Evolutionary conservation across 2,797 vertebrate species (phyloP).

Genomic region (Parambassis ranga): DNA sequence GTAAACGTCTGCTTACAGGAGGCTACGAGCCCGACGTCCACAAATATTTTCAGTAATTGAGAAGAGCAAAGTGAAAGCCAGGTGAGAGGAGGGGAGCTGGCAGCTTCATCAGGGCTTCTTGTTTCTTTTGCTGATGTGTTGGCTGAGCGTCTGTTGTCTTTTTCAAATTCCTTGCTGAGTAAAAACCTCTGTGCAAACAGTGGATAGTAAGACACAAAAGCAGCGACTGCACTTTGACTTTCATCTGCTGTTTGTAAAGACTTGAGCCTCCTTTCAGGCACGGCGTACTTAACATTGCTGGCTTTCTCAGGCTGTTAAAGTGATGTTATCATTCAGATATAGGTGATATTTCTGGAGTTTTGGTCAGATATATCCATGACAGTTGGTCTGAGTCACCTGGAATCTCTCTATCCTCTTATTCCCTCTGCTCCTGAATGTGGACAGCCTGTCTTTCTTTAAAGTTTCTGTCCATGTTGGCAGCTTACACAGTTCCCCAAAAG

Average conservation of each 20-base stretch:
- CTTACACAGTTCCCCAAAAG: too few species aligned
- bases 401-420: too few species aligned
- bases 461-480: too few species aligned
- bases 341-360: too few species aligned
- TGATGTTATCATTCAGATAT: too few species aligned
- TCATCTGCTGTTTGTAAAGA: slow-evolving; percentile 12
- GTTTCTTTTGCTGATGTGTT: slow-evolving; percentile 31
- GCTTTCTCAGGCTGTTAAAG: too few species aligned
- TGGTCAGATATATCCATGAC: too few species aligned
- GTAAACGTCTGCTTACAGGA: background rate
- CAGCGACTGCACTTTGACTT: background rate
- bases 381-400: too few species aligned
- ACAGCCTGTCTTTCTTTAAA: too few species aligned
- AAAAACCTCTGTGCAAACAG: slow-evolving; percentile 13
- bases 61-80: slow-evolving; percentile 21
- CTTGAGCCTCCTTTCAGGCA: too few species aligned
- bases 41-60: slow-evolving; percentile 48
- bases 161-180: slow-evolving; percentile 32
- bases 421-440: too few species aligned
- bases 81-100: slow-evolving; percentile 22
- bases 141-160: slow-evolving; percentile 33
- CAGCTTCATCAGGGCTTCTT: slow-evolving; percentile 11
- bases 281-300: too few species aligned
- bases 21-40: background rate
- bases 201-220: background rate